These are phyloP conservation scores for Petrocephalus zakoni DNA, from an alignment of 2,113 vertebrate genomes.

Conservation along the genomic window DNA sequence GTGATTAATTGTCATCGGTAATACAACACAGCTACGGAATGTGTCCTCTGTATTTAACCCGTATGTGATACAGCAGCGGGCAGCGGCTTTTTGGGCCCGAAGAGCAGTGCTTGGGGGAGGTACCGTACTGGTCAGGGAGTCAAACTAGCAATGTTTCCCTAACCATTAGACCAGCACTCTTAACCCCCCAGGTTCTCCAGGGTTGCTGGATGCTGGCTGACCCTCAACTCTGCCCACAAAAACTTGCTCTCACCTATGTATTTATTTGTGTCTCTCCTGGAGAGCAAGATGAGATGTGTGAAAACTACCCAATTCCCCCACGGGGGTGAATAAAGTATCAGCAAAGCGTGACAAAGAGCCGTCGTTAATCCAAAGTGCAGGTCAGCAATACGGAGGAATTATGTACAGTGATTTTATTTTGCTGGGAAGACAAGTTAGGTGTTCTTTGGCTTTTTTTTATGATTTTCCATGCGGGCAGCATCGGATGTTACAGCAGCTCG, in stretches of 20 bases:
- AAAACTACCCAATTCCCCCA: not conserved
- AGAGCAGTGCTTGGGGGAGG: too few relatives aligned
- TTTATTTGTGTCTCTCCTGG: not conserved
- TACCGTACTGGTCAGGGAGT: too few relatives aligned
- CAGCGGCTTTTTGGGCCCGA: too few relatives aligned
- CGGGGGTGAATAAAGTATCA: not conserved
- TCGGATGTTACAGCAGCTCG: not conserved
- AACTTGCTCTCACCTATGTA: not conserved
- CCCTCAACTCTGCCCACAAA: not conserved
- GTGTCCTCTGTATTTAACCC: too few relatives aligned
- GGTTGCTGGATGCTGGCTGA: not conserved
- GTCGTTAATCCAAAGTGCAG: not conserved
- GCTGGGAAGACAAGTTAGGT: not conserved
- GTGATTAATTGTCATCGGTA: too few relatives aligned
- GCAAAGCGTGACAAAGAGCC: not conserved
- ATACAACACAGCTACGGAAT: too few relatives aligned
- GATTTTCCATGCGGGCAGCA: not conserved
- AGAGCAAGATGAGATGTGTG: not conserved
- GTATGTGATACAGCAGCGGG: too few relatives aligned
- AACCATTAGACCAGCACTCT: too few relatives aligned
- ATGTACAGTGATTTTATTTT: not conserved
- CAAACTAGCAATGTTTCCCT: too few relatives aligned
- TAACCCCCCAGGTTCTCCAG: not conserved
- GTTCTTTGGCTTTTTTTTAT: not conserved
- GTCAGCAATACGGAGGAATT: not conserved